Percentiles rank a stretch among this genome's conserved stretches.
These are phyloP conservation scores for Carduelis carduelis DNA, from an alignment of 2,797 vertebrate genomes.

Conservation along the genomic window DNA sequence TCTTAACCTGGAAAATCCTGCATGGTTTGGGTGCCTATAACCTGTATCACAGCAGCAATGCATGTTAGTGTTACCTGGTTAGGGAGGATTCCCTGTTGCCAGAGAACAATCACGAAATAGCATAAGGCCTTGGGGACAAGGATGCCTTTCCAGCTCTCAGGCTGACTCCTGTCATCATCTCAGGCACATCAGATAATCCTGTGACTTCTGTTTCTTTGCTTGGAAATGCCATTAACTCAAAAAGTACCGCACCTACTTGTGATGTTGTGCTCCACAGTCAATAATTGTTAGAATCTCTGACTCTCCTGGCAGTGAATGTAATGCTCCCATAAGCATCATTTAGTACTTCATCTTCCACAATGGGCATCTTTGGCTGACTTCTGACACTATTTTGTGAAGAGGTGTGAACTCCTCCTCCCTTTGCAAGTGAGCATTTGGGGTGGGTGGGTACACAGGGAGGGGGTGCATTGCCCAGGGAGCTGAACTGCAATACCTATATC, in stretches of 20 bases:
- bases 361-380: background rate
- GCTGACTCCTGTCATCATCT: background rate
- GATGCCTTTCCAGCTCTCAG: background rate
- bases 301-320: background rate
- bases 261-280: background rate
- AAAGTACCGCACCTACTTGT: background rate
- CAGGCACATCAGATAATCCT: background rate
- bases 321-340: background rate
- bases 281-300: background rate
- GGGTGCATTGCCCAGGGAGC: accelerated
- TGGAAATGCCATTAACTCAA: background rate
- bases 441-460: background rate
- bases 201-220: background rate
- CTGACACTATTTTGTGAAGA: background rate
- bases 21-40: background rate
- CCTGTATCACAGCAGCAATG: background rate
- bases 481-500: background rate
- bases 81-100: background rate
- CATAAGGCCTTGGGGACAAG: background rate
- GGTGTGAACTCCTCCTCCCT: background rate
- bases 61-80: accelerated
- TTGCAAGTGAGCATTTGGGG: background rate
- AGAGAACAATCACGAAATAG: background rate
- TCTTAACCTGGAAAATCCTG: background rate
- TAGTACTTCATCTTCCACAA: background rate